Base-by-base conservation (phyloP, 2,113 vertebrate genomes). In the Shinisaurus crocodilurus region DNA sequence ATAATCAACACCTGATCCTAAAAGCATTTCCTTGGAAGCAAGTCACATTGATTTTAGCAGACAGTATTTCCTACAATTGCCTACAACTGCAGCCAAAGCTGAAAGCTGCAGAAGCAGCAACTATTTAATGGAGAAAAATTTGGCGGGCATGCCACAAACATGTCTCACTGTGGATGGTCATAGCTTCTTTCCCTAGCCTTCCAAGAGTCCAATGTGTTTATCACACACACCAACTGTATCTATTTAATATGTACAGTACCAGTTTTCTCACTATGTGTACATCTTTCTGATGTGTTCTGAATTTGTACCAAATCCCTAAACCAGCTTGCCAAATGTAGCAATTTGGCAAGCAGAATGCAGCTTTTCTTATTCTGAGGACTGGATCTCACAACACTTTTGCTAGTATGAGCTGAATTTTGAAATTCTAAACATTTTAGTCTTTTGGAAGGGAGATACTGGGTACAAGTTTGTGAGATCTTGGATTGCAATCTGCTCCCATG, bases 21-120 rank as follows among this genome's bases (percentile, higher is more conserved):
- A 63, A 80, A 25, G 34, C 60, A 54, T 69, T 90, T 85, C 54
- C 89, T 85, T 77, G 82, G 74, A 90, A 85, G 34, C 74, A 79
- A 67, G 75, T 50, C 18, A 9, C 60, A 79, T 79, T 77, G 57
- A 77, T 77, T 77, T 48, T 45, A 79, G 5, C 34, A 12, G 48
- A 29, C 34, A 54, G 10, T 37, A 34, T 50, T 85, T 79, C 82
- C 54, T 50, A 85, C 43, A 77, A 63, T 77, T 85, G 48, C 48
- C 34, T n/a, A 74, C 43, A 74, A 81, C 20, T 45, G 80, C 69
- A 43, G 45, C 40, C 45, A 43, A 85, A 79, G 45, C 12, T 77
- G 60, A 54, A 40, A 32, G 25, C 2, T 2, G 57, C 82, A 79
- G n/a, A 67, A 77, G 15, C 40, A 75, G 82, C n/a, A 65, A 40